Conservation (phyloP, 2,113 vertebrate genomes). For the Lamprologus lemairii region DNA sequence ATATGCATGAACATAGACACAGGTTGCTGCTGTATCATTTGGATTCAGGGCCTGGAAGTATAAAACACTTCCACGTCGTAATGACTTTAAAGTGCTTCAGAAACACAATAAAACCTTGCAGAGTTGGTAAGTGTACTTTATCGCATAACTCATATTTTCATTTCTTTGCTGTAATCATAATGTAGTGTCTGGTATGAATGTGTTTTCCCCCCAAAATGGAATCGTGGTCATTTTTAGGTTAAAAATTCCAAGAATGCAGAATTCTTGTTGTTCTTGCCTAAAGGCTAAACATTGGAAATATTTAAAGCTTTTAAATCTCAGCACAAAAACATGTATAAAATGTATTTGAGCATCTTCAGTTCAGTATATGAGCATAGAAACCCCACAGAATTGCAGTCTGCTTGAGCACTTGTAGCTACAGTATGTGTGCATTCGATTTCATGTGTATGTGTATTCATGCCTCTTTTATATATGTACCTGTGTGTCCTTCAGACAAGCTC, state of each 20-base stretch:
- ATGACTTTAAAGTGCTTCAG: not conserved
- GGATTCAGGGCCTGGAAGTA: not conserved
- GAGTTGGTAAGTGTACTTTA: not conserved
- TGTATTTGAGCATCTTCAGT: not conserved
- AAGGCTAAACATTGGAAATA: not conserved
- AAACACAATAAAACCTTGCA: not conserved
- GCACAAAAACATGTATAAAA: not conserved
- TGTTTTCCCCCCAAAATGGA: not conserved
- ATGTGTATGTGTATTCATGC: not conserved
- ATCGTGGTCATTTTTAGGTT: not conserved
- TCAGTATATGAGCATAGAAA: not conserved
- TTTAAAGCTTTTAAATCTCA: not conserved
- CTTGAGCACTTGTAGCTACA: not conserved
- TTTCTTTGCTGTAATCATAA: not conserved
- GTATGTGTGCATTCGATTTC: not conserved
- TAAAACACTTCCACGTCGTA: not conserved
- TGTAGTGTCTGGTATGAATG: not conserved
- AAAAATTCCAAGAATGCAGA: not conserved
- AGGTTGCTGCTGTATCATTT: not conserved
- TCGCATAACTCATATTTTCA: not conserved
- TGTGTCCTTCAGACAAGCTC: constrained; percentile 46
- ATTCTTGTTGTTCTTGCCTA: not conserved
- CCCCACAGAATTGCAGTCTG: not conserved
- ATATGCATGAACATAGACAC: constrained; percentile 1
- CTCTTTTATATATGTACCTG: not conserved